A percentile compares a stretch with the other conserved stretches of the same genome.
Conservation (phyloP, 2,888 invertebrate species). For the Melinaea menophilus region DNA sequence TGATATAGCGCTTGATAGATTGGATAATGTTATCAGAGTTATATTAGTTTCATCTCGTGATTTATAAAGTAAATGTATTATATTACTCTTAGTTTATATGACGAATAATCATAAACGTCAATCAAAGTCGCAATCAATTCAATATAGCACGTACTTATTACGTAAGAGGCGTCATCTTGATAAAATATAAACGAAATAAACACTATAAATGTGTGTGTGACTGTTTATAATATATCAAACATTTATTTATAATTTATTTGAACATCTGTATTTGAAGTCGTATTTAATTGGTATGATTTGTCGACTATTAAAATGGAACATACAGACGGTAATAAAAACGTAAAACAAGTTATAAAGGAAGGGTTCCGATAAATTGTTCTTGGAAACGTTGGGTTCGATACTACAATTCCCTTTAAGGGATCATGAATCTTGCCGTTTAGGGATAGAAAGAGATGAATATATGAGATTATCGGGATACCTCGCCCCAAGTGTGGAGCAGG, state of each 20-base stretch:
- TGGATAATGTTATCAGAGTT: no score
- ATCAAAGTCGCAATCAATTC: slow-evolving; percentile 57
- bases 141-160: slow-evolving; percentile 46
- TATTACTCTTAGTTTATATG: slow-evolving; percentile 32
- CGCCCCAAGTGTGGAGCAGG: slow-evolving; percentile 47
- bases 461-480: slow-evolving; percentile 58
- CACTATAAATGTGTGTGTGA: no score
- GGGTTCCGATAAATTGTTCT: slow-evolving; percentile 65
- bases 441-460: slow-evolving; percentile 63
- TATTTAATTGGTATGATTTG: background rate
- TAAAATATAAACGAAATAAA: no score
- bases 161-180: slow-evolving; percentile 54
- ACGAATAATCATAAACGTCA: slow-evolving; percentile 55
- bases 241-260: background rate
- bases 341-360: slow-evolving; percentile 48
- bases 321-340: slow-evolving; percentile 26
- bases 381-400: slow-evolving; percentile 62
- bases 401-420: slow-evolving; percentile 63
- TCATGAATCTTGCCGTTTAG: slow-evolving; percentile 61
- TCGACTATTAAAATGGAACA: slow-evolving; percentile 19
- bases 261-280: background rate
- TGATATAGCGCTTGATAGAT: no score
- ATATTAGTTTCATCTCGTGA: no score
- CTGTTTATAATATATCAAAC: background rate
- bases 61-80: no score